Conservation (phyloP, 2,888 invertebrate genomes). For the Latrodectus elegans region DNA sequence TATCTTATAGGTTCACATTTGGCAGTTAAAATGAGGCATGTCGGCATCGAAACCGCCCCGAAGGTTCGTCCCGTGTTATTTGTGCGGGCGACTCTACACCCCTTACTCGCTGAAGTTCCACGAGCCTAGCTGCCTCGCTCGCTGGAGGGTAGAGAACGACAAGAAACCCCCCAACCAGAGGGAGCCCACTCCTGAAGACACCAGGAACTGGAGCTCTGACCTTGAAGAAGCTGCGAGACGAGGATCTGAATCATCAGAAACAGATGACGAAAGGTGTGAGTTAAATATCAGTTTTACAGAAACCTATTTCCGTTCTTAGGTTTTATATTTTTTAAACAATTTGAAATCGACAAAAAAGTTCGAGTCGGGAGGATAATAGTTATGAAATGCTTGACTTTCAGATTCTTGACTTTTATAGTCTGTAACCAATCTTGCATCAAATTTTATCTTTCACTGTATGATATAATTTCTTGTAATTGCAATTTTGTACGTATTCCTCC, state of each 20-base stretch:
- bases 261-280: not conserved
- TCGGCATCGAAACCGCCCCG: conserved; percentile 28
- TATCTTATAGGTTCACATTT: not conserved
- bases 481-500: too few species aligned
- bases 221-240: conserved; percentile 75
- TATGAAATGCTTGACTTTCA: too few species aligned
- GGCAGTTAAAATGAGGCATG: conserved; percentile 53
- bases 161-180: conserved; percentile 78
- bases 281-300: too few species aligned
- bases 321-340: too few species aligned
- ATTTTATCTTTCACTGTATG: too few species aligned
- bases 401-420: too few species aligned
- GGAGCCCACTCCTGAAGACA: conserved; percentile 77
- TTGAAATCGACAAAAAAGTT: too few species aligned
- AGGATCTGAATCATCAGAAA: too few species aligned
- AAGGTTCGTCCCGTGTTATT: conserved; percentile 46
- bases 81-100: conserved; percentile 46
- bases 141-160: conserved; percentile 79
- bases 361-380: too few species aligned
- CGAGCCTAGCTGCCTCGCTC: conserved; percentile 59
- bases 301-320: too few species aligned
- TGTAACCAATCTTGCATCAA: too few species aligned
- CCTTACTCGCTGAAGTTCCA: conserved; percentile 50
- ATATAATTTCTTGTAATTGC: too few species aligned
- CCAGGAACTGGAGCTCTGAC: conserved; percentile 75